Percentiles rank a stretch among this genome's conserved stretches.
Evolutionary conservation across 2,888 invertebrate genomes (phyloP).

Genomic region (Erebia epiphron): DNA sequence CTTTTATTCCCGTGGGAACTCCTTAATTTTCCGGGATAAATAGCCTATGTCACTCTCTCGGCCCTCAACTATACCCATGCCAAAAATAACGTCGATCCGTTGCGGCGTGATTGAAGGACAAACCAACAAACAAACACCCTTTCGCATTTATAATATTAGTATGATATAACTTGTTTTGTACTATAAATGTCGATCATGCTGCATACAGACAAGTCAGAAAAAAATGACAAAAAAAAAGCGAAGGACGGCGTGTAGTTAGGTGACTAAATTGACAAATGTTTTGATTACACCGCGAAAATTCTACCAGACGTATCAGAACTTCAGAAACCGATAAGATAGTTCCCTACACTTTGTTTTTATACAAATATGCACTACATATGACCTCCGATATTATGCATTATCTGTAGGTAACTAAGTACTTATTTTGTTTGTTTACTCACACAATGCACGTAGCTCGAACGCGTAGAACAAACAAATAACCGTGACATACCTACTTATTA

Average conservation of each 20-base stretch:
- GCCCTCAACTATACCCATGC: too few relatives aligned
- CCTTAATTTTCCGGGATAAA: too few relatives aligned
- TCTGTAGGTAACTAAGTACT: conserved; percentile 53
- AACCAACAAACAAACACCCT: too few relatives aligned
- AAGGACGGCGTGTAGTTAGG: background rate
- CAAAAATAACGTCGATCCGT: too few relatives aligned
- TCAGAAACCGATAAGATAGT: conserved; percentile 70
- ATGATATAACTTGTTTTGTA: too few relatives aligned
- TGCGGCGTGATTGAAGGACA: too few relatives aligned
- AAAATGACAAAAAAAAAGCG: background rate
- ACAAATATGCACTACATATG: conserved; percentile 55
- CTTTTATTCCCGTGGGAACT: too few relatives aligned
- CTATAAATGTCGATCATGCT: too few relatives aligned
- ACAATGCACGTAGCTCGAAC: background rate
- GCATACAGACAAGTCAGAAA: too few relatives aligned
- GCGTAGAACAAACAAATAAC: conserved; percentile 13
- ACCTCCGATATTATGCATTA: conserved; percentile 72
- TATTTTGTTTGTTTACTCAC: conserved; percentile 30
- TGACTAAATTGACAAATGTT: too few relatives aligned
- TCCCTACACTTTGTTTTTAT: conserved; percentile 72
- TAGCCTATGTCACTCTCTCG: too few relatives aligned
- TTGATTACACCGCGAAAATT: conserved; percentile 56
- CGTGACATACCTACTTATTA: background rate
- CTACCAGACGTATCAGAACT: conserved; percentile 63
- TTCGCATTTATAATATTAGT: too few relatives aligned